Evolutionary conservation across 2,888 invertebrate species (phyloP), one percentile per base, ranked within the genome.

Genomic region (Tetragnatha montana): DNA sequence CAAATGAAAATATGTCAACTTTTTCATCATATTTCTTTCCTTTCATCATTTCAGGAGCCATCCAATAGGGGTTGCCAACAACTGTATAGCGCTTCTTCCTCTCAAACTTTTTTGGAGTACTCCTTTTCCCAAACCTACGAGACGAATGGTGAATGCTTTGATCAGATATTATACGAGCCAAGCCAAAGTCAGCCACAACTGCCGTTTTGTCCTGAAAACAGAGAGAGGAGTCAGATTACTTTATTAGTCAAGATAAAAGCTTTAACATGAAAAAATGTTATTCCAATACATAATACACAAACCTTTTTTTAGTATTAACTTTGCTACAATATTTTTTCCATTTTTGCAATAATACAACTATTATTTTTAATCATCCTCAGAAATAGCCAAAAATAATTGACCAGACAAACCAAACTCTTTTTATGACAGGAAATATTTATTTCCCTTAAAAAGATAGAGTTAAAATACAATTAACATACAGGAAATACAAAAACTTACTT

Each of bases 1-100:
- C 98, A 94, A 97, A 98, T 49, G 98, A 98, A 94, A 98, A 98
- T 91, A 98, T 96, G 93, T 98, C 98, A 0, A 98, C 98, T 94
- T 98, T 98, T 93, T 98, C 98, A 93, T 98, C 98, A 93, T 98
- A 98, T 92, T 97, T 97, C 92, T 97, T 97, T 22, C 98, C 98
- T 93, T 97, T 97, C 97, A 98, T 97, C 98, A 98, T 98, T 94
- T 98, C 98, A 0, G 98, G 98, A 0, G 98, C 98, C 98, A 98
- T 98, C 98, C 98, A 98, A 94, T 98, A 98, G 0, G 98, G 98
- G 95, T 98, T 98, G 0, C 98, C 98, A 0, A 98, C 98, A 50
- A 98, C 98, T 0, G 98, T 98, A 93, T 98, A 98, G 17, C 98
- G 95, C 93, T 98, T 98, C 92, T 97, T 95, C 0, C 97, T 94